phyloP scores from a whole-genome alignment of 2,888 invertebrate genomes.

The Halictus ligatus region DNA sequence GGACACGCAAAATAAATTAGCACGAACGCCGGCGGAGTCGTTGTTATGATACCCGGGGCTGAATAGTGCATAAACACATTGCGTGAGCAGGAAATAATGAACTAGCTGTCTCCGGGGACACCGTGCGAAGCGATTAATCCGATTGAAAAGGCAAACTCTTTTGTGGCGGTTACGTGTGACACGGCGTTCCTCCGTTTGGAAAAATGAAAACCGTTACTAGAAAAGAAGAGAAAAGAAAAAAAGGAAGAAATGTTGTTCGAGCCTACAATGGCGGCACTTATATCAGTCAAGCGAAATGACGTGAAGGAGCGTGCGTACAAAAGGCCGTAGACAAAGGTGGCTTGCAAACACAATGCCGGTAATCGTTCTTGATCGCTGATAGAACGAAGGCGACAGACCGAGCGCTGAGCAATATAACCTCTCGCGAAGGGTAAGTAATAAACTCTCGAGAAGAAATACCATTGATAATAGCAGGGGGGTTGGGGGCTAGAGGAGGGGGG shows the following conservation, averaged over 20 bases:
- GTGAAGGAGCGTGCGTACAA: slow-evolving; percentile 70
- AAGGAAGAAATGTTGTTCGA: slow-evolving; percentile 32
- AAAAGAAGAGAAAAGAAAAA: background rate
- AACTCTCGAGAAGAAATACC: slow-evolving; percentile 60
- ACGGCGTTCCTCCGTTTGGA: slow-evolving; percentile 19
- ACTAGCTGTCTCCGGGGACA: background rate
- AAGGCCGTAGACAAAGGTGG: slow-evolving; percentile 69
- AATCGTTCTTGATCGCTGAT: slow-evolving; percentile 70
- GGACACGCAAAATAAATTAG: background rate
- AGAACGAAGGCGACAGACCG: slow-evolving; percentile 71
- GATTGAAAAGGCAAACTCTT: background rate
- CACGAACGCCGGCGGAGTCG: background rate
- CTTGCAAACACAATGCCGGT: slow-evolving; percentile 62
- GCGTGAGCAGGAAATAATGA: background rate
- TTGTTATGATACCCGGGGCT: background rate
- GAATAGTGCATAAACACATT: background rate
- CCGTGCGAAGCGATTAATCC: background rate
- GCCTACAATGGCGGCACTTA: slow-evolving; percentile 64
- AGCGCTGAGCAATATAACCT: slow-evolving; percentile 65
- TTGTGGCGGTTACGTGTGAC: background rate
- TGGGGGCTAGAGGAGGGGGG: slow-evolving; percentile 2
- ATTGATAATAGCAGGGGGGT: slow-evolving; percentile 58
- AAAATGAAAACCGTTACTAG: slow-evolving; percentile 35
- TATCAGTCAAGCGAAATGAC: slow-evolving; percentile 74
- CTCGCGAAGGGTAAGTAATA: slow-evolving; percentile 61